Base-by-base conservation (phyloP, 2,113 vertebrate species). In the Ceratotherium simum region DNA sequence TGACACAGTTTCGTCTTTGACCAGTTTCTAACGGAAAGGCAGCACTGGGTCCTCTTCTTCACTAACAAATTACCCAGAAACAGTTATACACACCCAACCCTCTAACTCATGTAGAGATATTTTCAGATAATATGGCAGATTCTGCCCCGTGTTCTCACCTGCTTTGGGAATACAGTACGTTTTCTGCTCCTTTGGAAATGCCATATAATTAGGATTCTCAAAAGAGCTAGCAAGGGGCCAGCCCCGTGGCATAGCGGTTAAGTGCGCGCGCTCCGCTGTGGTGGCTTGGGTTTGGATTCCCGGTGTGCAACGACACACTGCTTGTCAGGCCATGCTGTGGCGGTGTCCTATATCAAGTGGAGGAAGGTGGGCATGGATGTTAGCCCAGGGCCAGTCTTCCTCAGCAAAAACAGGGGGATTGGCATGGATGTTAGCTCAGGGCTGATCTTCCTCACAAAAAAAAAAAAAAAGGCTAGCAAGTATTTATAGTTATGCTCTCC, bases 121-220 rank as follows among this genome's bases (percentile, higher is more conserved):
- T 83, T 90, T 58, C 56, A 91, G 69, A 18, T 75, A 60, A 46
- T 51, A 13, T 20, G n/a, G 33, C 18, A 83, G n/a, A 75, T 90
- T 91, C 36, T 80, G 11, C 6, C n/a, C 21, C 3, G 11, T 25
- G 8, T 46, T 83, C 29, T 42, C 36, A 67, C 62, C 29, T 96
- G n/a, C 39, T 93, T 42, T 88, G 54, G 36, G 60, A 90, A 86
- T 60, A 46, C 8, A 46, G 62, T 56, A 33, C 17, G 56, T 33
- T 87, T 78, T 23, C 58, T 83, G 33, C n/a, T 92, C 46, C 54
- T 92, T 92, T 80, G 46, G 46, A 90, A 94, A 91, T 42, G 8
- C 4, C 60, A 51, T 65, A 69, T 39, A 86, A 33, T 75, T 89
- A 83, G 13, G 8, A 73, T 90, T 84, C 42, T 62, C 58, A 39